Evolutionary conservation across 2,797 vertebrate species (phyloP), one percentile per base, ranked within the genome.

Genomic region (Centroberyx gerrardi): DNA sequence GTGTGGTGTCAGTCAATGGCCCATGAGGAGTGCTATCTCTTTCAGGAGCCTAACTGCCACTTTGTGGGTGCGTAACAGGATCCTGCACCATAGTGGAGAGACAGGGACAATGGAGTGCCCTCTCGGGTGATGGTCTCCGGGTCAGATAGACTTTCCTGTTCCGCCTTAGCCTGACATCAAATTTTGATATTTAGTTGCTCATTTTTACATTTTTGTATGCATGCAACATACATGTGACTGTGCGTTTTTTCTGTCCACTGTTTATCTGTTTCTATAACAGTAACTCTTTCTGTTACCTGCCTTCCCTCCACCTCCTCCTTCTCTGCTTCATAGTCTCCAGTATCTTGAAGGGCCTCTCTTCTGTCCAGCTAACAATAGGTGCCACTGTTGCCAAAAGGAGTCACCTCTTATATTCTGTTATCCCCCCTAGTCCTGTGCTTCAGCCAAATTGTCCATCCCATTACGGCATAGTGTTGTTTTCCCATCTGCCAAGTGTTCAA

Each of bases 1-100:
- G 87, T 76, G 72, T 60, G 53, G 72, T 88, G 90, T 93, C 89
- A 84, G 82, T 86, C 89, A 88, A 33, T 80, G 74, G 76, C 81
- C 87, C 79, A 75, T 46, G 88, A 91, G 87, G 86, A 91, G 90
- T 4, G 84, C 87, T 90, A 90, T 92, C 92, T 93, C 83, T 95
- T 95, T 93, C 92, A 92, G 83, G 84, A 89, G 86, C 77, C 90
- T 88, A 93, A 90, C 89, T 74, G 88, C 88, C 91, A 93, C 93
- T 94, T 92, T 93, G 90, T 91, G 91, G 62, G 82, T 29, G 68
- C 33, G 94, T 92, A 94, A 94, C 90, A 85, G 81, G 91, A 95
- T 94, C 93, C 89, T 59, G 80, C 76, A 67, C 76, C 84, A 62
- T 87, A 78, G 74, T 86, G 89, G 82, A 90, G 76, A 78, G 80